These are phyloP conservation scores for Acanthochromis polyacanthus DNA, from an alignment of 2,113 vertebrate genomes.

Conservation along the genomic window DNA sequence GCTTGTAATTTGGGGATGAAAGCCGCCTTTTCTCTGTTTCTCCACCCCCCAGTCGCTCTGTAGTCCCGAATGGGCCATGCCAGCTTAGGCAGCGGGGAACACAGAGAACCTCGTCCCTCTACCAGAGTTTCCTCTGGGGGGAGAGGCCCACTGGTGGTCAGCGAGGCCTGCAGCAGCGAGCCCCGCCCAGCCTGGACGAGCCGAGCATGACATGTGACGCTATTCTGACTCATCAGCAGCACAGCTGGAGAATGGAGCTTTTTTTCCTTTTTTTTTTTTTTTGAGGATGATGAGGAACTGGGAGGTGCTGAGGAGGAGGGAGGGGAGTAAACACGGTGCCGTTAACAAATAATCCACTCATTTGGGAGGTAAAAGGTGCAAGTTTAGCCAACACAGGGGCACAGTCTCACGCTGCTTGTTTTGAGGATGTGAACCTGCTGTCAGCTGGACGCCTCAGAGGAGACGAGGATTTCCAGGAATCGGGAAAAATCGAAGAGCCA, in stretches of 20 bases:
- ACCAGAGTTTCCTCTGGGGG: constrained; percentile 59
- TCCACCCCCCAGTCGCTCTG: constrained; percentile 55
- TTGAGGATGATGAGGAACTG: neutral
- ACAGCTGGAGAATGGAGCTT: constrained; percentile 60
- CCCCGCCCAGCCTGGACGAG: constrained; percentile 51
- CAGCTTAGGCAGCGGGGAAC: constrained; percentile 69
- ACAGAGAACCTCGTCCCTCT: constrained; percentile 27
- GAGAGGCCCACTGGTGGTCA: constrained; percentile 57
- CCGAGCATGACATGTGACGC: constrained; percentile 58
- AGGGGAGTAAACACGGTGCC: neutral
- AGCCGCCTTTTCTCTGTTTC: constrained; percentile 68
- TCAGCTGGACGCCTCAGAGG: constrained; percentile 58
- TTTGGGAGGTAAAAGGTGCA: constrained; percentile 50
- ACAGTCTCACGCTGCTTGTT: constrained; percentile 54
- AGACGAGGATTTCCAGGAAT: constrained; percentile 62
- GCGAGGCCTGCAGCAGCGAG: constrained; percentile 62
- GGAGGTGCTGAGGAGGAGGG: constrained; percentile 8
- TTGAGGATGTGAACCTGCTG: constrained; percentile 74
- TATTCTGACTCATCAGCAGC: constrained; percentile 62
- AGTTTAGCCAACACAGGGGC: constrained; percentile 62
- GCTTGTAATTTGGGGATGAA: constrained; percentile 81
- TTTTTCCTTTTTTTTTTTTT: no score
- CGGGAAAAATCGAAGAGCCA: constrained; percentile 55
- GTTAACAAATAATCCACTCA: constrained; percentile 62
- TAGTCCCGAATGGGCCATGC: constrained; percentile 48